Percentiles rank a stretch among this genome's conserved stretches.
Conservation (phyloP, 1,140 invertebrate species). For the Zaprionus inermis region DNA sequence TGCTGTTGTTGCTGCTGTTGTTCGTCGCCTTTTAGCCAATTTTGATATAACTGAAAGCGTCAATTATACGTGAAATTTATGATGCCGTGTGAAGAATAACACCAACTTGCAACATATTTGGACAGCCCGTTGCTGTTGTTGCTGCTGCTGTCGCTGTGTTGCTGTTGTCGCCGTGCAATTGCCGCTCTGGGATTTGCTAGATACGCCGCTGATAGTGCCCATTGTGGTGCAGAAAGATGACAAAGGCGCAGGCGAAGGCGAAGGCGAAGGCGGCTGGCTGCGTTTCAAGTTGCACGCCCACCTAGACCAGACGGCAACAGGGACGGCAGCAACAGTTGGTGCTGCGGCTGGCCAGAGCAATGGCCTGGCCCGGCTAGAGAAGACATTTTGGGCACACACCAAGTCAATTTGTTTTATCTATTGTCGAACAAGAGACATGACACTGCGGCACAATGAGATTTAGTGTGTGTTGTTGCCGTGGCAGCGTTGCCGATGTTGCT, state of each 20-base stretch:
- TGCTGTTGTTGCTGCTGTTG: slow-evolving; percentile 23
- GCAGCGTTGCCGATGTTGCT: slow-evolving; percentile 28
- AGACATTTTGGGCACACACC: slow-evolving; percentile 83
- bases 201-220: slow-evolving; percentile 73
- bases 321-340: slow-evolving; percentile 5
- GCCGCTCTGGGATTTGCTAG: slow-evolving; percentile 59
- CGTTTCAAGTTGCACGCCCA: slow-evolving; percentile 63
- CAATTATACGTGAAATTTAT: slow-evolving; percentile 84
- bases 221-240: slow-evolving; percentile 80
- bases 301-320: slow-evolving; percentile 35
- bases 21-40: slow-evolving; percentile 75
- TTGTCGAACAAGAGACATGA: slow-evolving; percentile 83
- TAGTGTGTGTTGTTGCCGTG: slow-evolving; percentile 70
- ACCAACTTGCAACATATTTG: slow-evolving; percentile 83
- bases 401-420: slow-evolving; percentile 84
- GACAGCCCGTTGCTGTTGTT: slow-evolving; percentile 55
- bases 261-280: slow-evolving; percentile 52
- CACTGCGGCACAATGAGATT: slow-evolving; percentile 81
- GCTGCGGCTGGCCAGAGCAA: too few species aligned
- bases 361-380: slow-evolving; percentile 50
- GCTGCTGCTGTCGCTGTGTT: slow-evolving; percentile 5
- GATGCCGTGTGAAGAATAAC: slow-evolving; percentile 83
- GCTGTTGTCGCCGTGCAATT: slow-evolving; percentile 37
- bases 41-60: slow-evolving; percentile 83
- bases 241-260: slow-evolving; percentile 73